These are phyloP conservation scores for Podocnemis expansa DNA, from an alignment of 2,113 vertebrate genomes.

Conservation along the genomic window DNA sequence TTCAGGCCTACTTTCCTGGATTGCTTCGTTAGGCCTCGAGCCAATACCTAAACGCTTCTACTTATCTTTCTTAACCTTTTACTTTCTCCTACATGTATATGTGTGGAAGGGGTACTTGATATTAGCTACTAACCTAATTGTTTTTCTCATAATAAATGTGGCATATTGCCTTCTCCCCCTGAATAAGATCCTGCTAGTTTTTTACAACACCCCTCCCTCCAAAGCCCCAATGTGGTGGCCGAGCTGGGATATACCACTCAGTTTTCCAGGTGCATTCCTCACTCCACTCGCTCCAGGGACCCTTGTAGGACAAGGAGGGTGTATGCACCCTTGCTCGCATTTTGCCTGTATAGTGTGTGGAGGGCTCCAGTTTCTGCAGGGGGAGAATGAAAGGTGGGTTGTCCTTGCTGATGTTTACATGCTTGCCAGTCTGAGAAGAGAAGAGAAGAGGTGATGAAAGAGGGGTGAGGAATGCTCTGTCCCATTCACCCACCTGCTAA, in stretches of 20 bases:
- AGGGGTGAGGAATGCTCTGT: neutral
- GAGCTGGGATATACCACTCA: constrained; percentile 44
- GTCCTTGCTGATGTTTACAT: constrained; percentile 11
- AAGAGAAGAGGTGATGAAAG: neutral
- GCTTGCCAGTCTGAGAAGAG: constrained; percentile 4
- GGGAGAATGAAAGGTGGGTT: constrained; percentile 47
- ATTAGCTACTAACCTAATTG: too few species aligned
- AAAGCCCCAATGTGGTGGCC: neutral
- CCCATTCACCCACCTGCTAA: neutral
- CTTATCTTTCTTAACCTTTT: too few species aligned
- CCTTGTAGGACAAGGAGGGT: fast-evolving
- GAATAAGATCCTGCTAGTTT: too few species aligned
- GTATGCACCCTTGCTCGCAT: constrained; percentile 66
- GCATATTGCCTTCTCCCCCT: too few species aligned
- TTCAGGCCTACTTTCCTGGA: too few species aligned
- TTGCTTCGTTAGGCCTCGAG: too few species aligned
- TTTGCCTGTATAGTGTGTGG: constrained; percentile 70
- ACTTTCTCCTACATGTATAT: too few species aligned
- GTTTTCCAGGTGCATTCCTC: constrained; percentile 74
- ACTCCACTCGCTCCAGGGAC: constrained; percentile 82
- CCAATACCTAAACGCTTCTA: too few species aligned
- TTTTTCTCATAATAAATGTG: too few species aligned
- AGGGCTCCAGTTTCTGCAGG: constrained; percentile 45
- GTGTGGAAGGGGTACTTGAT: too few species aligned
- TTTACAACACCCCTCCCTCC: neutral